A percentile compares a stretch with the other conserved stretches of the same genome.
phyloP scores from a whole-genome alignment of 2,888 invertebrate genomes.

The Oconnorella tubifera region DNA sequence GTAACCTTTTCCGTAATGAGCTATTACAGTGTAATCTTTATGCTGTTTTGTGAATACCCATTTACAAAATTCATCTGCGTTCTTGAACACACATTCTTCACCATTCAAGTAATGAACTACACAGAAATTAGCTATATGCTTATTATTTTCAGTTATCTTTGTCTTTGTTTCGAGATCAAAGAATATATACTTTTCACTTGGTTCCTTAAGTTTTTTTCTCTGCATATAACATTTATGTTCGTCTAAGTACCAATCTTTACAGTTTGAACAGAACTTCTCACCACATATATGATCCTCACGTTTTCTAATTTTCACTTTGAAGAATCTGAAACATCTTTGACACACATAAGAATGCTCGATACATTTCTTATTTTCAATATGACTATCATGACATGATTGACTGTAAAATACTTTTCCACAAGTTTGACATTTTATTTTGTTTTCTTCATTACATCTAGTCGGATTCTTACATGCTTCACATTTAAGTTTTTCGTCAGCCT shows the following conservation, averaged over 20 bases:
- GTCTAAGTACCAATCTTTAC: neutral
- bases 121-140: neutral
- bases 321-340: neutral
- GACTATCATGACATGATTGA: neutral
- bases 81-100: neutral
- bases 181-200: conserved; percentile 2
- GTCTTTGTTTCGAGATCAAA: neutral
- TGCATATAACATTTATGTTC: neutral
- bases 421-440: neutral
- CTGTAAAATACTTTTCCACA: neutral
- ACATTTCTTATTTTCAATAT: neutral
- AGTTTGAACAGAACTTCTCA: neutral
- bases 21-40: neutral
- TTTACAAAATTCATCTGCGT: neutral
- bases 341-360: neutral
- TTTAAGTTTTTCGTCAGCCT: neutral
- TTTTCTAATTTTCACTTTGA: neutral
- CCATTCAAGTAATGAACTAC: neutral
- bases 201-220: neutral
- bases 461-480: neutral
- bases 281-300: neutral
- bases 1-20: neutral
- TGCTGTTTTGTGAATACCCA: neutral
- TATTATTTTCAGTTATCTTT: no score
- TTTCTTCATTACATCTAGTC: neutral